Percentiles rank a stretch among this genome's conserved stretches.
phyloP scores from a whole-genome alignment of 1,140 invertebrate genomes.

The Ceratosolen solmsi region DNA sequence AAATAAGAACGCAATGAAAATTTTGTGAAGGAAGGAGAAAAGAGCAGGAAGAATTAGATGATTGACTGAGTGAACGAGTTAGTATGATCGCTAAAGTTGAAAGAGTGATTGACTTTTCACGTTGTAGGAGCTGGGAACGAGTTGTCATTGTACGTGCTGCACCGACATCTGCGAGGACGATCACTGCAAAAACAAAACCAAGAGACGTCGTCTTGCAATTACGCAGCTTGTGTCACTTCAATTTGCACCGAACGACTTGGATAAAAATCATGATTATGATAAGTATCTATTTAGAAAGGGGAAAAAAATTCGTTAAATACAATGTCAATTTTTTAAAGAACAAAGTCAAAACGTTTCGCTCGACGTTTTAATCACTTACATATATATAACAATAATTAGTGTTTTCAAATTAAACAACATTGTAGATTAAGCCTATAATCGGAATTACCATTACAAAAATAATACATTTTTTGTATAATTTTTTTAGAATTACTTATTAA shows the following conservation, averaged over 20 bases:
- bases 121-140: conserved; percentile 22
- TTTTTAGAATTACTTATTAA: no score
- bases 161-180: conserved; percentile 23
- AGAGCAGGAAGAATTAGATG: conserved; percentile 30
- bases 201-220: conserved; percentile 3
- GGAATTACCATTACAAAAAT: no score
- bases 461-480: no score
- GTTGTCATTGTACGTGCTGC: conserved; percentile 1
- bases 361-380: not conserved
- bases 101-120: conserved; percentile 22
- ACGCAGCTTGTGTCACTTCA: conserved; percentile 22
- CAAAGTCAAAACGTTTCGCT: not conserved
- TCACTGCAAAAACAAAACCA: conserved; percentile 20
- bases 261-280: not conserved
- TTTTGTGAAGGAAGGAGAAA: conserved; percentile 1
- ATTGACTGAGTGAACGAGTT: conserved; percentile 23
- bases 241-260: conserved; percentile 1
- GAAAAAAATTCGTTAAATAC: not conserved
- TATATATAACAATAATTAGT: no score
- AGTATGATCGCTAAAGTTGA: conserved; percentile 16
- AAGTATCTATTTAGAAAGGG: not conserved
- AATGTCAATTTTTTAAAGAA: not conserved
- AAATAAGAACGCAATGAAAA: not conserved
- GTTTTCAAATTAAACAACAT: no score
- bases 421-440: no score